A percentile compares a stretch with the other conserved stretches of the same genome.
Evolutionary conservation across 2,113 vertebrate genomes (phyloP).

Genomic region (Corythornis madagascariensis): DNA sequence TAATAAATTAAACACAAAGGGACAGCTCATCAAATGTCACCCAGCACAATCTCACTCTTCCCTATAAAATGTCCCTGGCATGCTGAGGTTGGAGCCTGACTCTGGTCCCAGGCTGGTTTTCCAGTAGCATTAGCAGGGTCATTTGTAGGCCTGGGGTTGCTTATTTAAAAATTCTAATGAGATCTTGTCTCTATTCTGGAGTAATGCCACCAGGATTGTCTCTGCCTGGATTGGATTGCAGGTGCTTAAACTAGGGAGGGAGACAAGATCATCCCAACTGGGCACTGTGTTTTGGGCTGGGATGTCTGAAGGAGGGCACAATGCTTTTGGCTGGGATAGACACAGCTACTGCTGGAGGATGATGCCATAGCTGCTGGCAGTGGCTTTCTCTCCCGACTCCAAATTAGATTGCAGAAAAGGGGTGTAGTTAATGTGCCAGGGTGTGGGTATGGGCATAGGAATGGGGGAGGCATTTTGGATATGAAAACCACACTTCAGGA

Average conservation of each 20-base stretch:
- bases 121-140: not conserved
- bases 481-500: not conserved
- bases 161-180: slow-evolving; percentile 13
- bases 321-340: not conserved
- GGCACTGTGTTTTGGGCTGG: not conserved
- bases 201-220: slow-evolving; percentile 8
- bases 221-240: not conserved
- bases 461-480: not conserved
- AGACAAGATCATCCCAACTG: not conserved
- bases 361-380: accelerated
- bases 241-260: not conserved
- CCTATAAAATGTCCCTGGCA: not conserved
- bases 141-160: not conserved
- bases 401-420: not conserved
- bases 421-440: not conserved
- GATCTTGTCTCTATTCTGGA: slow-evolving; percentile 1
- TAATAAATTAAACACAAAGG: not conserved
- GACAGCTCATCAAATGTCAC: accelerated
- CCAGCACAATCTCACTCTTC: not conserved
- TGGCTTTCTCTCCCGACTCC: not conserved
- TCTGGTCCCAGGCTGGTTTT: not conserved
- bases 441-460: not conserved
- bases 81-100: accelerated
- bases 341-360: accelerated
- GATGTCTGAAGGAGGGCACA: not conserved